These are phyloP conservation scores for Nilaparvata lugens DNA, from an alignment of 1,140 invertebrate genomes.

Conservation along the genomic window DNA sequence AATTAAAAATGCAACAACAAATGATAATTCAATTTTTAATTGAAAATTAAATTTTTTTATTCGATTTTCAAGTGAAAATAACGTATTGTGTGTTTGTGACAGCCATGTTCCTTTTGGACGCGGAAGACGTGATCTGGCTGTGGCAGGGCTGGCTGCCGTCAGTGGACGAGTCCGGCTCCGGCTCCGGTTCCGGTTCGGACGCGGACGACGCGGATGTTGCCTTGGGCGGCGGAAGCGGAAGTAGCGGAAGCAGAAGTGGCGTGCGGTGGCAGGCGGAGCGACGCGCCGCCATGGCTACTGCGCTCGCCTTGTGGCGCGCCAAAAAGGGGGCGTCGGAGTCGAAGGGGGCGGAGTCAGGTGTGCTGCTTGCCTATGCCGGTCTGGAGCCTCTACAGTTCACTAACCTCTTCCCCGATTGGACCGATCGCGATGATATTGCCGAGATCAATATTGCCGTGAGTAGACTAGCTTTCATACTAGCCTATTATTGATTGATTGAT, in stretches of 20 bases:
- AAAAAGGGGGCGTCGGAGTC: conserved; percentile 31
- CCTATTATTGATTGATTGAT: neutral
- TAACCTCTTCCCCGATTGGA: conserved; percentile 79
- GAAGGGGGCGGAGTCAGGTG: no score
- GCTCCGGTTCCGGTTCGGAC: no score
- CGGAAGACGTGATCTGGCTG: conserved; percentile 64
- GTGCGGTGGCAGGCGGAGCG: conserved; percentile 71
- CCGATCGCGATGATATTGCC: conserved; percentile 56
- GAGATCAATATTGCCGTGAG: conserved; percentile 66
- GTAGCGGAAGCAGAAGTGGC: conserved; percentile 52
- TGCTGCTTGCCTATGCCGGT: conserved; percentile 69
- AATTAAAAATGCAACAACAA: no score
- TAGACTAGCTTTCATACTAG: no score
- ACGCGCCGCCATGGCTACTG: conserved; percentile 70
- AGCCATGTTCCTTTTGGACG: conserved; percentile 78
- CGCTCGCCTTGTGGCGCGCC: conserved; percentile 63
- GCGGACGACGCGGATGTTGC: conserved; percentile 9
- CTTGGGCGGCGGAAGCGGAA: no score
- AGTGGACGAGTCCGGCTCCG: conserved; percentile 43
- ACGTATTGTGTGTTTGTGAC: no score
- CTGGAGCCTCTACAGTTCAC: conserved; percentile 75
- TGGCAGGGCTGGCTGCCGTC: conserved; percentile 85
- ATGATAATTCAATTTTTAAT: no score
- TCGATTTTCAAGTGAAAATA: no score
- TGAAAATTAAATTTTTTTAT: no score